phyloP scores from a whole-genome alignment of 2,797 vertebrate species.

The Ara ararauna region DNA sequence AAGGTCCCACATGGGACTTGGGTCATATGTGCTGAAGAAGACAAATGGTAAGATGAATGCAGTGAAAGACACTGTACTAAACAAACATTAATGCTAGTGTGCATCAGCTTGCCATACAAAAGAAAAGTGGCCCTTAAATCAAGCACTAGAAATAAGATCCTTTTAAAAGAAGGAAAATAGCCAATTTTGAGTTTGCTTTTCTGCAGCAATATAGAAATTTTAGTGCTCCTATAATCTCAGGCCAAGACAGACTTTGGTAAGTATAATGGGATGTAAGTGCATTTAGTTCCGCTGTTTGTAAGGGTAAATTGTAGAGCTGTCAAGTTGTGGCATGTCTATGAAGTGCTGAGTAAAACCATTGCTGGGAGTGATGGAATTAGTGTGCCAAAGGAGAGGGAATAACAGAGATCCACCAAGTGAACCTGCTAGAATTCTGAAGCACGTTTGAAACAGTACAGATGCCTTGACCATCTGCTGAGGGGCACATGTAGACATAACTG shows the following conservation, averaged over 20 bases:
- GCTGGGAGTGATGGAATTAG: neutral
- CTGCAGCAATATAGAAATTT: neutral
- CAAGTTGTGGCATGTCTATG: neutral
- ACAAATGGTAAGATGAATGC: neutral
- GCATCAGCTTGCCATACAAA: neutral
- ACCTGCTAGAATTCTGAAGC: slow-evolving; percentile 14
- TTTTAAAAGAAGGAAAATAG: neutral
- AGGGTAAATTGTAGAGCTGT: slow-evolving; percentile 28
- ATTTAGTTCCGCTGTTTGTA: slow-evolving; percentile 15
- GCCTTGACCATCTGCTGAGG: slow-evolving; percentile 35
- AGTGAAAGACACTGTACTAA: neutral
- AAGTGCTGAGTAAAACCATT: slow-evolving; percentile 13
- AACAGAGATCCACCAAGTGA: slow-evolving; percentile 21
- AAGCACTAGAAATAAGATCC: neutral
- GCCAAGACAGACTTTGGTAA: neutral
- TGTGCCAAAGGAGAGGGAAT: neutral
- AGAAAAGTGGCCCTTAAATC: neutral
- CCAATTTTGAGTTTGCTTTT: neutral
- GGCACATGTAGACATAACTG: neutral
- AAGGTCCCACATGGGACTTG: neutral
- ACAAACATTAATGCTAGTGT: neutral
- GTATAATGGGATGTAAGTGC: neutral
- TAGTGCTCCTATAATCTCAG: neutral
- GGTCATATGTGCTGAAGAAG: neutral
- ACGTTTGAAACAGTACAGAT: slow-evolving; percentile 10